These are phyloP conservation scores for Heliconius himera DNA, from an alignment of 1,140 invertebrate species.

Conservation along the genomic window DNA sequence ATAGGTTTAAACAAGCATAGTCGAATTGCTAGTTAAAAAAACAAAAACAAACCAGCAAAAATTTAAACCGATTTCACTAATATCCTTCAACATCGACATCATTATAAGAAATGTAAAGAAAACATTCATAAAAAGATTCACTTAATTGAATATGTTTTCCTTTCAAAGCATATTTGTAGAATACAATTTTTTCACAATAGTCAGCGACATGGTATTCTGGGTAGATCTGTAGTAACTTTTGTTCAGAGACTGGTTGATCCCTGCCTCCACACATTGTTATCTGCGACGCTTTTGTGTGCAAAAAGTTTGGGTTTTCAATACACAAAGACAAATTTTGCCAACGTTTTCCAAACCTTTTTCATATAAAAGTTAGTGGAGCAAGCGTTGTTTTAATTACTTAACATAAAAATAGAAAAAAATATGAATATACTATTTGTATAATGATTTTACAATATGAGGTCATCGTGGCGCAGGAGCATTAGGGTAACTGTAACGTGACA, in stretches of 20 bases:
- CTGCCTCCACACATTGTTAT: conserved; percentile 15
- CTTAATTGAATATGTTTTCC: conserved; percentile 10
- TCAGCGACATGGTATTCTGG: not conserved
- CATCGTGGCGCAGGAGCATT: too few species aligned
- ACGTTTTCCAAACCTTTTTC: conserved; percentile 15
- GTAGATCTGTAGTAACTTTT: conserved; percentile 9
- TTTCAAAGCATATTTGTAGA: conserved; percentile 8
- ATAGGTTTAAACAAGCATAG: too few species aligned
- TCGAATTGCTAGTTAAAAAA: not conserved
- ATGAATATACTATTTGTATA: too few species aligned
- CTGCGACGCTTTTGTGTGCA: conserved; percentile 13
- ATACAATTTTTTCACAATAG: conserved; percentile 7
- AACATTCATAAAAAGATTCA: not conserved
- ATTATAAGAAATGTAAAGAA: conserved; percentile 1
- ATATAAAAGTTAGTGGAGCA: conserved; percentile 18
- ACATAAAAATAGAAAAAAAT: not conserved
- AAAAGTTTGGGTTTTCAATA: conserved; percentile 16
- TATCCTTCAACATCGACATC: conserved; percentile 1
- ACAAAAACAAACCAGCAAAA: not conserved
- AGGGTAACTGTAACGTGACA: too few species aligned
- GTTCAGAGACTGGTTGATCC: not conserved
- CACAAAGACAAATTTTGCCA: conserved; percentile 19
- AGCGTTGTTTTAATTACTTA: conserved; percentile 23
- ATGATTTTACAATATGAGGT: too few species aligned
- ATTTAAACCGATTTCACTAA: not conserved